These are phyloP conservation scores for Tetheella fluctuosa DNA, from an alignment of 2,888 invertebrate species.

Conservation along the genomic window DNA sequence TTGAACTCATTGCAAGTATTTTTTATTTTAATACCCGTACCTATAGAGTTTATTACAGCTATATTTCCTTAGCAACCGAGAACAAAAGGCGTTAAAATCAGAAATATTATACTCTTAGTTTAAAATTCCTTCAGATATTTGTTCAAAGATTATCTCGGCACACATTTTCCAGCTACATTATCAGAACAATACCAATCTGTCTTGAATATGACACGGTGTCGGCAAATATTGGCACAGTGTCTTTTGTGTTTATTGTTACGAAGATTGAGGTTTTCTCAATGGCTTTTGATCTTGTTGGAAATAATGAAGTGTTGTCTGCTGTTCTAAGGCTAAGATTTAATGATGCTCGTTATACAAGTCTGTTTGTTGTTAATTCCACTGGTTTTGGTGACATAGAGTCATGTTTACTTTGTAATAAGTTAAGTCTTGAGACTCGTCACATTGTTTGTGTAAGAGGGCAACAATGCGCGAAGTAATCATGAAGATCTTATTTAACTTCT, in stretches of 20 bases:
- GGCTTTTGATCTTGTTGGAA: constrained; percentile 30
- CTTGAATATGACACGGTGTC: not conserved
- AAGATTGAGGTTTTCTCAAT: constrained; percentile 22
- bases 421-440: constrained; percentile 24
- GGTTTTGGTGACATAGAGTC: constrained; percentile 34
- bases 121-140: constrained; percentile 7
- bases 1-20: too few relatives aligned
- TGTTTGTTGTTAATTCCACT: constrained; percentile 26
- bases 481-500: not conserved
- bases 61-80: not conserved
- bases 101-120: constrained; percentile 1
- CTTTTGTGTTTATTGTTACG: constrained; percentile 10
- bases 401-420: constrained; percentile 36
- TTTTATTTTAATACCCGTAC: too few relatives aligned
- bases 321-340: constrained; percentile 3
- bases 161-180: constrained; percentile 2
- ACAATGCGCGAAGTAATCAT: not conserved
- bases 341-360: constrained; percentile 7
- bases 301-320: constrained; percentile 31
- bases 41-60: not conserved
- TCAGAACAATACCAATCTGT: constrained; percentile 1
- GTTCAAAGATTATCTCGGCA: not conserved
- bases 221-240: constrained; percentile 25
- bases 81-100: constrained; percentile 6
- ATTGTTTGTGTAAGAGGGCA: constrained; percentile 17